Evolutionary conservation across 1,140 invertebrate species (phyloP).

Genomic region (Oncopodura yosiiana): DNA sequence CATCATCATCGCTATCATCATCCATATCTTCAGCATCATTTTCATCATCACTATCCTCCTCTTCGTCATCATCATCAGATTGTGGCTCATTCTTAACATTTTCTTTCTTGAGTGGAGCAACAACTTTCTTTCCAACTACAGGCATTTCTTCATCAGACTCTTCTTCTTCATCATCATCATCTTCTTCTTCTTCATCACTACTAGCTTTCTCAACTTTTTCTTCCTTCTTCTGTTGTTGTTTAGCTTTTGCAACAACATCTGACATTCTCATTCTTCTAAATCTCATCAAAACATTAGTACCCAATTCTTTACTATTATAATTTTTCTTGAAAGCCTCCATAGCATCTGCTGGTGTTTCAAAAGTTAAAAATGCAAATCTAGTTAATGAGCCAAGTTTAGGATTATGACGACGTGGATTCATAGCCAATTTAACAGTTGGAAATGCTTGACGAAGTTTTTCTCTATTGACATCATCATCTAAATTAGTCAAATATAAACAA

Average conservation of each 20-base stretch:
- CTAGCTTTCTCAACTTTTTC: neutral
- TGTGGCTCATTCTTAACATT: neutral
- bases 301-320: slow-evolving; percentile 1
- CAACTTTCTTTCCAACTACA: neutral
- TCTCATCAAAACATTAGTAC: slow-evolving; percentile 22
- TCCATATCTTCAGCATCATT: slow-evolving; percentile 19
- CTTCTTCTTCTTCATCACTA: neutral
- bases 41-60: slow-evolving; percentile 10
- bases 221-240: neutral
- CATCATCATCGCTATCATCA: slow-evolving; percentile 22
- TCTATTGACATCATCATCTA: slow-evolving; percentile 1
- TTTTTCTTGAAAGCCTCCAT: slow-evolving; percentile 18
- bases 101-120: slow-evolving; percentile 11
- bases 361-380: slow-evolving; percentile 24
- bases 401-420: slow-evolving; percentile 18
- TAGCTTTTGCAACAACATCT: neutral
- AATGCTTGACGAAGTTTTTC: slow-evolving; percentile 7
- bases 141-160: neutral
- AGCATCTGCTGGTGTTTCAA: slow-evolving; percentile 16
- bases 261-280: slow-evolving; percentile 15
- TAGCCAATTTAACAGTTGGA: neutral
- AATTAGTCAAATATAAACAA: slow-evolving; percentile 24
- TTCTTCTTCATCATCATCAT: neutral
- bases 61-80: neutral
- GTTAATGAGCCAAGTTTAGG: slow-evolving; percentile 19